phyloP scores from a whole-genome alignment of 2,888 invertebrate genomes.

The Formica aserva region DNA sequence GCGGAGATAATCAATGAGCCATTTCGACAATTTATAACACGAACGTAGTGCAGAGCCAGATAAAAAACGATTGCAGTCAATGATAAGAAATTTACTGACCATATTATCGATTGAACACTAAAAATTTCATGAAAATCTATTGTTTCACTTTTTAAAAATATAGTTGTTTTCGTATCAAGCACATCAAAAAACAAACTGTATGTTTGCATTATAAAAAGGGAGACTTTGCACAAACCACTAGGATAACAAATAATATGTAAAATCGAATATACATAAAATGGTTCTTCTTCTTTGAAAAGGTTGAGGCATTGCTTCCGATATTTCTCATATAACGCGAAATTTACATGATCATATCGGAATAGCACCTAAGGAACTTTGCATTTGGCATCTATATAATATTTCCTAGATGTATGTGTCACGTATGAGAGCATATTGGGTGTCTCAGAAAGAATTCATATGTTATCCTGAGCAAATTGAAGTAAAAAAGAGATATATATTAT shows the following conservation, averaged over 20 bases:
- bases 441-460: neutral
- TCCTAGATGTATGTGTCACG: neutral
- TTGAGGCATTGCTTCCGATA: constrained; percentile 9
- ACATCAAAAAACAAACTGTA: neutral
- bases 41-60: neutral
- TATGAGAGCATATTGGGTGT: neutral
- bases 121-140: constrained; percentile 17
- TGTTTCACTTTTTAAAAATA: constrained; percentile 20
- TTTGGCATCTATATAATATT: constrained; percentile 20
- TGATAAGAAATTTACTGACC: constrained; percentile 23
- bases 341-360: neutral
- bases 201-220: neutral
- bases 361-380: neutral
- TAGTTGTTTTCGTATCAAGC: neutral
- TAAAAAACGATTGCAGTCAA: constrained; percentile 34
- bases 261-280: constrained; percentile 3
- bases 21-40: constrained; percentile 21
- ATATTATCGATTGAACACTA: constrained; percentile 29
- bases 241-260: constrained; percentile 12
- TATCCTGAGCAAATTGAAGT: too few species aligned
- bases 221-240: neutral
- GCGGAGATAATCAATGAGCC: constrained; percentile 12
- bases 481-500: neutral
- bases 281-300: constrained; percentile 5
- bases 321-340: constrained; percentile 20